Percentiles rank a stretch among this genome's conserved stretches.
phyloP scores from a whole-genome alignment of 1,140 invertebrate species.

The Galleria mellonella region DNA sequence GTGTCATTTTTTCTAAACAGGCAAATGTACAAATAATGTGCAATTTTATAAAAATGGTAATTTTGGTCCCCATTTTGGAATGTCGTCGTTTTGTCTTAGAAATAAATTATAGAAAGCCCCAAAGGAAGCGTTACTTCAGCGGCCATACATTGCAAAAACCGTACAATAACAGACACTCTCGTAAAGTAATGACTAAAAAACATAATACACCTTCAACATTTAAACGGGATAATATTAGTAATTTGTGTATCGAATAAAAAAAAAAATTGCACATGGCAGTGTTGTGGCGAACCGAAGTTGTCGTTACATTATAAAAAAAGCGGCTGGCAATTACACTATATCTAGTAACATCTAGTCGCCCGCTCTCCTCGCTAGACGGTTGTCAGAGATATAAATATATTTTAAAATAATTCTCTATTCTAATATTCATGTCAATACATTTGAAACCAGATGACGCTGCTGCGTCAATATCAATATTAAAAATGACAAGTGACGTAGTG shows the following conservation, averaged over 20 bases:
- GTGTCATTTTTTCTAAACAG: neutral
- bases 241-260: conserved; percentile 54
- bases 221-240: conserved; percentile 51
- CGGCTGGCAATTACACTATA: conserved; percentile 69
- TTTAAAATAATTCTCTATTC: neutral
- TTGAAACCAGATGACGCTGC: no score
- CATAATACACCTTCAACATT: conserved; percentile 42
- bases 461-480: neutral
- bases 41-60: conserved; percentile 9
- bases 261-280: conserved; percentile 70
- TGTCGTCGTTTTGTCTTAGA: conserved; percentile 39
- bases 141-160: conserved; percentile 28
- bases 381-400: conserved; percentile 6
- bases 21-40: conserved; percentile 23
- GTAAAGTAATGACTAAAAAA: conserved; percentile 48
- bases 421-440: no score
- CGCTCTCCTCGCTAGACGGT: conserved; percentile 33
- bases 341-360: conserved; percentile 55
- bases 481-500: neutral
- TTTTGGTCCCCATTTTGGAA: conserved; percentile 63
- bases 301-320: conserved; percentile 57
- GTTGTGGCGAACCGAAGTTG: conserved; percentile 60
- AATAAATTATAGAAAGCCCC: conserved; percentile 17
- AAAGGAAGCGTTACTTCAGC: conserved; percentile 24
- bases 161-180: conserved; percentile 34